A percentile compares a stretch with the other conserved stretches of the same genome.
phyloP scores from a whole-genome alignment of 2,888 invertebrate genomes.

The Philereme transversata region DNA sequence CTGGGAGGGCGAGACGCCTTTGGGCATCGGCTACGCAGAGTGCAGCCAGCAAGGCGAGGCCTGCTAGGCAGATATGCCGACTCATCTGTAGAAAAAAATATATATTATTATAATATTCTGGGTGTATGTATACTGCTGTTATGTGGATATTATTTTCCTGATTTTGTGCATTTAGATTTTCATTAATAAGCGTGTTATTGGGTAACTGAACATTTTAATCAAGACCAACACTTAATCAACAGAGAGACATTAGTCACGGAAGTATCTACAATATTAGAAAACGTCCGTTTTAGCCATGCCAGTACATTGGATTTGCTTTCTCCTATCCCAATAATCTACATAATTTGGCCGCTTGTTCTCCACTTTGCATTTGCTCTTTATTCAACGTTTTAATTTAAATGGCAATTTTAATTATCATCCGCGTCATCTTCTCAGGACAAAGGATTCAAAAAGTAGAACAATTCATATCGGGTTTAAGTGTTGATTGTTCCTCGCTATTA shows the following conservation, averaged over 20 bases:
- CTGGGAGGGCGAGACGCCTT: conserved; percentile 93
- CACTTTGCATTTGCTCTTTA: conserved; percentile 24
- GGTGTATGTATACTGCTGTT: too few species aligned
- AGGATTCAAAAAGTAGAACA: too few species aligned
- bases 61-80: conserved; percentile 69
- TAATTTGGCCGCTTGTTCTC: conserved; percentile 24
- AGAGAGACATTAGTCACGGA: conserved; percentile 21
- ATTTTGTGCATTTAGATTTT: too few species aligned
- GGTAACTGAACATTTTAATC: background rate
- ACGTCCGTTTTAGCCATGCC: conserved; percentile 27
- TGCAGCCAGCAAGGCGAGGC: conserved; percentile 79
- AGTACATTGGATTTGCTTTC: conserved; percentile 31
- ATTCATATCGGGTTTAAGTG: too few species aligned
- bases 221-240: conserved; percentile 4
- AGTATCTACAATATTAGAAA: conserved; percentile 29
- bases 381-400: conserved; percentile 23
- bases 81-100: conserved; percentile 65
- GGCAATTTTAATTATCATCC: conserved; percentile 15
- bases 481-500: too few species aligned
- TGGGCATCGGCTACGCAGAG: conserved; percentile 90
- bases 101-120: too few species aligned
- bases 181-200: background rate
- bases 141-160: too few species aligned
- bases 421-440: conserved; percentile 1
- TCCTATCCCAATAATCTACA: conserved; percentile 31